Percentiles rank a stretch among this genome's conserved stretches.
Evolutionary conservation across 2,888 invertebrate species (phyloP).

Genomic region (Merodon equestris): DNA sequence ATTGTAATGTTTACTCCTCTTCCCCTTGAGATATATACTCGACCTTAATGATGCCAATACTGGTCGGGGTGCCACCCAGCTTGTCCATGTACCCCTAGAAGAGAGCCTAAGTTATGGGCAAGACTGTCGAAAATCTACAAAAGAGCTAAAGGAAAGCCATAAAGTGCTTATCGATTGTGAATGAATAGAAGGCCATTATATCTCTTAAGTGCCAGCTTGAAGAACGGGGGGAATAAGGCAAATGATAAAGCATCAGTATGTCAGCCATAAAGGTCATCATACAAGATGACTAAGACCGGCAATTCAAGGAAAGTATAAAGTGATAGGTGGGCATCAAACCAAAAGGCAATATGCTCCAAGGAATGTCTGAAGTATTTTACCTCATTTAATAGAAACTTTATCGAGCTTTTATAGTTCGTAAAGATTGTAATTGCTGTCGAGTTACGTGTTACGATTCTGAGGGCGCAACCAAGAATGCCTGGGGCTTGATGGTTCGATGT

Average conservation of each 20-base stretch:
- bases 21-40: conserved; percentile 1
- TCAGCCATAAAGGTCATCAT: not conserved
- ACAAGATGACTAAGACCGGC: not conserved
- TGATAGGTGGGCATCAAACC: conserved; percentile 15
- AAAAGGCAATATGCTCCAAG: conserved; percentile 17
- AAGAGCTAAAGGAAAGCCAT: conserved; percentile 46
- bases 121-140: conserved; percentile 55
- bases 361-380: not conserved
- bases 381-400: conserved; percentile 36
- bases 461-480: conserved; percentile 2
- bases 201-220: conserved; percentile 48
- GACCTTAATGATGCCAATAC: conserved; percentile 48
- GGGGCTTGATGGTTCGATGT: conserved; percentile 15
- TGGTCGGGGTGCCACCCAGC: not conserved
- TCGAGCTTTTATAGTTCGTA: conserved; percentile 53
- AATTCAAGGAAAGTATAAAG: not conserved
- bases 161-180: conserved; percentile 61
- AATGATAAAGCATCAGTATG: not conserved
- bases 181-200: conserved; percentile 46
- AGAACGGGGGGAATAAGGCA: conserved; percentile 33
- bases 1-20: conserved; percentile 58
- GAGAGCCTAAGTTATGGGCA: conserved; percentile 45
- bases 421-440: conserved; percentile 50
- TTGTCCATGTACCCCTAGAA: not conserved
- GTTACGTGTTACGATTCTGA: conserved; percentile 11